phyloP scores from a whole-genome alignment of 2,888 invertebrate genomes.

The Gonocerus acuteangulatus region DNA sequence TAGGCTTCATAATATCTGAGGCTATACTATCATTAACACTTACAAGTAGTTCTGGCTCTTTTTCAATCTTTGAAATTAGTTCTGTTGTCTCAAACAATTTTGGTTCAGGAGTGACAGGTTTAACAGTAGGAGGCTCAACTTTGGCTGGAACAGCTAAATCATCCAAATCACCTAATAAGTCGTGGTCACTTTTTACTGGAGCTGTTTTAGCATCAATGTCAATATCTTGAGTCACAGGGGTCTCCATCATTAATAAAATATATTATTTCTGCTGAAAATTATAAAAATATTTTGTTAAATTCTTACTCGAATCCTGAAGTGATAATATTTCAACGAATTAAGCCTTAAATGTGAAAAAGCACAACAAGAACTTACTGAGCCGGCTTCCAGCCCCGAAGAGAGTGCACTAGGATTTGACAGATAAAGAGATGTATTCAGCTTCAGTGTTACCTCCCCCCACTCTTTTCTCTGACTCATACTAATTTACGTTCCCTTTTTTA shows the following conservation, averaged over 20 bases:
- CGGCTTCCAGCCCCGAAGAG: conserved; percentile 13
- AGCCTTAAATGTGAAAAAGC: too few species aligned
- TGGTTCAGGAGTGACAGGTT: not conserved
- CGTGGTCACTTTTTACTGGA: not conserved
- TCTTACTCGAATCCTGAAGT: not conserved
- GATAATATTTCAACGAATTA: not conserved
- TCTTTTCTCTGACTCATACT: conserved; percentile 10
- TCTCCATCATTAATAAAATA: conserved; percentile 4
- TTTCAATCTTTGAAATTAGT: not conserved
- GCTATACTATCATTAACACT: not conserved
- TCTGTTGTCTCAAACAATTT: not conserved
- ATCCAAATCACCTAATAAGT: not conserved
- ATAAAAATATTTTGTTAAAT: not conserved
- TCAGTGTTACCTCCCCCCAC: conserved; percentile 2
- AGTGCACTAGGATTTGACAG: conserved; percentile 21
- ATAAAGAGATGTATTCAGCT: conserved; percentile 12
- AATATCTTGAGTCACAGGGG: conserved; percentile 10
- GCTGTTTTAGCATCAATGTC: not conserved
- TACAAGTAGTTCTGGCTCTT: not conserved
- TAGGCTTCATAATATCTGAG: not conserved
- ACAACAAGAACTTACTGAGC: conserved; percentile 7
- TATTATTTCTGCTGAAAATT: not conserved
- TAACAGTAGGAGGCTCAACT: not conserved
- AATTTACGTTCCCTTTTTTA: conserved; percentile 2
- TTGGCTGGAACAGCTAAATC: not conserved